These are phyloP conservation scores for Zaprionus bogoriensis DNA, from an alignment of 2,888 invertebrate species.

Conservation along the genomic window DNA sequence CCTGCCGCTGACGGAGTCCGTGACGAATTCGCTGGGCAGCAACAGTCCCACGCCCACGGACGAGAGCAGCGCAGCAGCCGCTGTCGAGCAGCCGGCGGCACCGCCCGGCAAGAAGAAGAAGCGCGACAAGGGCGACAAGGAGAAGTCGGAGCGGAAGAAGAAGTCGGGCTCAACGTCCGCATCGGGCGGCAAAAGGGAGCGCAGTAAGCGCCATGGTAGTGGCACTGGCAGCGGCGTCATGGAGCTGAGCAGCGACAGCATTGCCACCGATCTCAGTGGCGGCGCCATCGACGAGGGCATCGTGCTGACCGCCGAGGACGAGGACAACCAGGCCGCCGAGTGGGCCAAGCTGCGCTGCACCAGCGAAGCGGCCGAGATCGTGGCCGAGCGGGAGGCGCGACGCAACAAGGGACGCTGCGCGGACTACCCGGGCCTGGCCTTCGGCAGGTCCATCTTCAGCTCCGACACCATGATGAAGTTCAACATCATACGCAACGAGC, in stretches of 20 bases:
- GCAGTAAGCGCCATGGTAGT: constrained; percentile 58
- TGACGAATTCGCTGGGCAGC: constrained; percentile 79
- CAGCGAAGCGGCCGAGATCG: constrained; percentile 93
- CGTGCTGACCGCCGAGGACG: constrained; percentile 84
- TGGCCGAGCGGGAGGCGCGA: constrained; percentile 92
- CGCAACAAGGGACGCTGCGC: constrained; percentile 90
- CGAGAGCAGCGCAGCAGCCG: constrained; percentile 80
- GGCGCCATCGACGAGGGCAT: constrained; percentile 83
- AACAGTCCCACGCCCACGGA: constrained; percentile 82
- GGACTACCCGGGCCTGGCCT: constrained; percentile 95
- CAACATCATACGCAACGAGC: constrained; percentile 97
- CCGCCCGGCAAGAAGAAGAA: constrained; percentile 47
- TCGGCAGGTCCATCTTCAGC: constrained; percentile 95
- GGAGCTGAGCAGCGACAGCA: constrained; percentile 67
- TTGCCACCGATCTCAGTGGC: constrained; percentile 64
- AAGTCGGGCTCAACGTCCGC: constrained; percentile 52
- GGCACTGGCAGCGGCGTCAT: constrained; percentile 27
- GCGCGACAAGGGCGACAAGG: constrained; percentile 60
- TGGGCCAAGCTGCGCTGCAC: constrained; percentile 93
- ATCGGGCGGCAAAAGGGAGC: constrained; percentile 55
- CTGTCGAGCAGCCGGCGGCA: constrained; percentile 40
- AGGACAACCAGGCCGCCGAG: constrained; percentile 91
- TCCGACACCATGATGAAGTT: constrained; percentile 99
- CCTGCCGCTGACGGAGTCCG: constrained; percentile 78
- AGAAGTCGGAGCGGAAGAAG: constrained; percentile 74